Evolutionary conservation across 37 sponge, comb jelly and placozoan genomes (phyloP).

Genomic region (Petrosia ficiformis): DNA sequence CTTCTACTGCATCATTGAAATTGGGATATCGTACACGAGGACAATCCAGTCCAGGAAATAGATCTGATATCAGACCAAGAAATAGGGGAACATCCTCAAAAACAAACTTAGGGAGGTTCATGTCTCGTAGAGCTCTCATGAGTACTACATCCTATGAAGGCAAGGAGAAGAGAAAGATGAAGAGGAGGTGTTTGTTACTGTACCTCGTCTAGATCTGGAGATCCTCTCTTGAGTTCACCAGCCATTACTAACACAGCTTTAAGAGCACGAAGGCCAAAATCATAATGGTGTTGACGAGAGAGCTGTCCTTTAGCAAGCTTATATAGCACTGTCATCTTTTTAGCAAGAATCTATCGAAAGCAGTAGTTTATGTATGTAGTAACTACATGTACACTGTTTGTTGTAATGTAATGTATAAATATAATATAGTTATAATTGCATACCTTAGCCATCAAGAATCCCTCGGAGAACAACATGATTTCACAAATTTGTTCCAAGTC

Average conservation of each 20-base stretch:
- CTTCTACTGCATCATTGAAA: constrained; percentile 99
- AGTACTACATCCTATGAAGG: constrained; percentile 85
- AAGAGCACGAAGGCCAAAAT: constrained; percentile 98
- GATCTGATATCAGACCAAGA: constrained; percentile 95
- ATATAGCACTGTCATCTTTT: constrained; percentile 99
- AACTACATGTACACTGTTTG: background rate
- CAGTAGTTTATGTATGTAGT: background rate
- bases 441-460: constrained; percentile 96
- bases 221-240: constrained; percentile 98
- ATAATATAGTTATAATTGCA: too few relatives aligned
- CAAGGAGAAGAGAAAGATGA: background rate
- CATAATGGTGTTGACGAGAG: constrained; percentile 96
- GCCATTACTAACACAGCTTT: constrained; percentile 99
- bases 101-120: constrained; percentile 99
- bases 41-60: constrained; percentile 99
- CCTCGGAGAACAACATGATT: constrained; percentile 99
- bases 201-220: constrained; percentile 91
- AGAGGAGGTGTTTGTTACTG: background rate
- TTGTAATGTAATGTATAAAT: background rate
- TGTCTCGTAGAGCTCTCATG: constrained; percentile 99
- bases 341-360: constrained; percentile 75
- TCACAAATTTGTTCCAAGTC: constrained; percentile 99
- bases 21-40: constrained; percentile 98
- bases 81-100: constrained; percentile 99
- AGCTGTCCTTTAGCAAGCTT: constrained; percentile 96